These are phyloP conservation scores for Pipa parva DNA, from an alignment of 2,113 vertebrate genomes.

Conservation along the genomic window DNA sequence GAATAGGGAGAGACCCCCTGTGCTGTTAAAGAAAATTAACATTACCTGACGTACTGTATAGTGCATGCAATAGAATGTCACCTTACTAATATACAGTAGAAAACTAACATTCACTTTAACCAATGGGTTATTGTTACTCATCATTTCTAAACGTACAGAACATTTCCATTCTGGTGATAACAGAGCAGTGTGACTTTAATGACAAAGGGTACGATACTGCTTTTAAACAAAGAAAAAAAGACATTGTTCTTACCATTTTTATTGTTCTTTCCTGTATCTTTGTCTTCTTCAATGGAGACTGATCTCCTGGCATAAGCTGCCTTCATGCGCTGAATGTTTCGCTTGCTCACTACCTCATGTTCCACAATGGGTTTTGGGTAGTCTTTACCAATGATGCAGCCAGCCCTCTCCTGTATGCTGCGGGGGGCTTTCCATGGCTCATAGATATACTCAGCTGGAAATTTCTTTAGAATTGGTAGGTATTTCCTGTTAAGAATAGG, in stretches of 20 bases:
- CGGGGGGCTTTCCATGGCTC: slow-evolving; percentile 67
- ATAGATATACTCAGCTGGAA: slow-evolving; percentile 62
- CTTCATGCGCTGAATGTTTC: slow-evolving; percentile 66
- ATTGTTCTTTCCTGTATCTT: slow-evolving; percentile 44
- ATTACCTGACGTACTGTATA: too few species aligned
- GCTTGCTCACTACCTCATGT: slow-evolving; percentile 54
- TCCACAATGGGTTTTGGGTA: slow-evolving; percentile 59
- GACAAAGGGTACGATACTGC: too few species aligned
- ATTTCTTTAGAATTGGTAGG: slow-evolving; percentile 61
- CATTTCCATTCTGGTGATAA: too few species aligned
- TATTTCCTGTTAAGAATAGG: slow-evolving; percentile 59
- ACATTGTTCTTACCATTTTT: fast-evolving
- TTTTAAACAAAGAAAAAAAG: too few species aligned
- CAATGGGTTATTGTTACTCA: too few species aligned
- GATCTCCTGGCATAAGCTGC: slow-evolving; percentile 56
- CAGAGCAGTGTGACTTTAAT: too few species aligned
- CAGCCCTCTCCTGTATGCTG: slow-evolving; percentile 61
- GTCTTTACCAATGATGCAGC: slow-evolving; percentile 68
- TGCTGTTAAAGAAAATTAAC: too few species aligned
- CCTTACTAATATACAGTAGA: too few species aligned
- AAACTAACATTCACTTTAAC: too few species aligned
- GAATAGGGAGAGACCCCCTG: too few species aligned
- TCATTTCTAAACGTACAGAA: too few species aligned
- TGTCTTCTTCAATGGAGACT: neutral
- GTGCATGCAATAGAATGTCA: too few species aligned